Evolutionary conservation across 2,888 invertebrate genomes (phyloP), one percentile per base, ranked within the genome.

Genomic region (Lacanobia oleracea): DNA sequence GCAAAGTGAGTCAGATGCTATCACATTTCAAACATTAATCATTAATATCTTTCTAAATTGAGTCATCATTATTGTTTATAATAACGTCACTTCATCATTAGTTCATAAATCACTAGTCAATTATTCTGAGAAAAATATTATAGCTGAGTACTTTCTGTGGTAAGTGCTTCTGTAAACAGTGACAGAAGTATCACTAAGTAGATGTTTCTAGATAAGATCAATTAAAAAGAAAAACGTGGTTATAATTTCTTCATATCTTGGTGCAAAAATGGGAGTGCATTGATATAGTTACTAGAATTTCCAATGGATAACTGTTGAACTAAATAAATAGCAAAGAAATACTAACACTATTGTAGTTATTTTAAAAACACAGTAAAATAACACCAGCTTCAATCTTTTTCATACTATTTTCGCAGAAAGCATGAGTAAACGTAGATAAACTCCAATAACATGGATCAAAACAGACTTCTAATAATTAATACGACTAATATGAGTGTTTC

Each of bases 1-100:
- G 12, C 1, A 6, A 23, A 53, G 50, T 80, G 61, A 68, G 65
- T 75, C 68, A 78, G 21, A 50, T 27, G 50, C 21, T 50, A 48
- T 62, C 51, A 57, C n/a, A 66, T 66, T 57, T 54, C 18, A 56
- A 68, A 69, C 53, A 54, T 50, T 69, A 60, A 33, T 78, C 65
- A 69, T 50, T n/a, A 53, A n/a, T 76, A n/a, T 53, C 1, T 21
- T 59, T 73, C 16, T 45, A 2, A 64, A 43, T 51, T 60, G 79
- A 69, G 50, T 80, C 81, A 75, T 59, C 10, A 21, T 56, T 33
- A 56, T 33, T 37, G 37, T 50, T 12, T n/a, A 56, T 37, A 9
- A 48, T n/a, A 50, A 37, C 0, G 21, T 57, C 5, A 43, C 16
- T 43, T 27, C 57, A 54, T 76, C 27, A 21, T 56, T 56, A 67